phyloP scores from a whole-genome alignment of 2,113 vertebrate species.

The Rhodinocichla rosea region DNA sequence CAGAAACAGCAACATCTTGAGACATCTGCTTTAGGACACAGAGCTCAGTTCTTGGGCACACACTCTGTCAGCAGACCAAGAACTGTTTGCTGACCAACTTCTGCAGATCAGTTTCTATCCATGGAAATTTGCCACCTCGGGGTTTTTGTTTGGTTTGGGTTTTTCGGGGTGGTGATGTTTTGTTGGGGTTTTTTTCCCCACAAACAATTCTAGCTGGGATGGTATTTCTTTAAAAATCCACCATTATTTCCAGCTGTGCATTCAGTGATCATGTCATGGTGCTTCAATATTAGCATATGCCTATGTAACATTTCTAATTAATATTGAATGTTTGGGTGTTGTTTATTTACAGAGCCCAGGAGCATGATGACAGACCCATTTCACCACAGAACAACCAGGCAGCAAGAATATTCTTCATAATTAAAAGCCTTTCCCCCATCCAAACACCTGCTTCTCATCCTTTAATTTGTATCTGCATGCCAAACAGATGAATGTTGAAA shows the following conservation, averaged over 20 bases:
- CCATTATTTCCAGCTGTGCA: not conserved
- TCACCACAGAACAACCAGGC: not conserved
- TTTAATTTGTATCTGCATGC: not conserved
- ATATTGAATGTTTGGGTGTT: not conserved
- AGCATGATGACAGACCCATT: not conserved
- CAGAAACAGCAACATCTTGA: not conserved
- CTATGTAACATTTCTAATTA: not conserved
- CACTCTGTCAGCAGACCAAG: not conserved
- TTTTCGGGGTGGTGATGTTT: not conserved
- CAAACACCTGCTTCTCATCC: not conserved
- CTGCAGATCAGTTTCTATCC: not conserved
- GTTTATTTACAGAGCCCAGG: not conserved
- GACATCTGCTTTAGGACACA: not conserved
- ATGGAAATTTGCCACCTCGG: not conserved
- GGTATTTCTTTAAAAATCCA: not conserved
- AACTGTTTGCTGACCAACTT: not conserved
- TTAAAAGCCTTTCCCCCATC: not conserved
- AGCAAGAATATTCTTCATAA: not conserved
- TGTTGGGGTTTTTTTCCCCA: rapidly evolving
- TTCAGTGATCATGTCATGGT: not conserved
- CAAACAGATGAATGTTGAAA: not conserved
- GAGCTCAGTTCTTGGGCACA: not conserved
- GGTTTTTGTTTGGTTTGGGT: not conserved
- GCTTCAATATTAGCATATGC: not conserved
- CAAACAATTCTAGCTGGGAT: not conserved